Evolutionary conservation across 2,113 vertebrate species (phyloP).

Genomic region (Chionomys nivalis): DNA sequence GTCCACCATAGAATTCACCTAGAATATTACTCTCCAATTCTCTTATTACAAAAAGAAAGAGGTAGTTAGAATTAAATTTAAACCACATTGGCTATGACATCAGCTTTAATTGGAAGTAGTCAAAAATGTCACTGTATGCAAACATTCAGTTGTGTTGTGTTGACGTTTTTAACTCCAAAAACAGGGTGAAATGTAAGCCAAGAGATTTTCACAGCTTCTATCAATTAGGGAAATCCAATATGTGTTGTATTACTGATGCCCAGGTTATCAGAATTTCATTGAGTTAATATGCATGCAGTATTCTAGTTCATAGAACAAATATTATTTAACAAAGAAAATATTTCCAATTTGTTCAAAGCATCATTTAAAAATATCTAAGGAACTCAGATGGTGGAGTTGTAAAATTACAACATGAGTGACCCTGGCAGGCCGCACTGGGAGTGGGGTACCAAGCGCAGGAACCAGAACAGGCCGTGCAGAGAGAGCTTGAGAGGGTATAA

Average conservation of each 20-base stretch:
- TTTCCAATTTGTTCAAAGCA: background rate
- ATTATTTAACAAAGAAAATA: slow-evolving; percentile 3
- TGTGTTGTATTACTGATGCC: background rate
- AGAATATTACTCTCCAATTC: background rate
- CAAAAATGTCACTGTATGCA: background rate
- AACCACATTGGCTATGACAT: background rate
- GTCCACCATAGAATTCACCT: background rate
- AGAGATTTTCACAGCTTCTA: background rate
- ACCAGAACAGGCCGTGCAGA: too few relatives aligned
- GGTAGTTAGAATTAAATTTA: background rate
- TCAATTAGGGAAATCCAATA: background rate
- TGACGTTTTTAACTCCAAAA: background rate
- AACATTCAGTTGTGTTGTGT: background rate
- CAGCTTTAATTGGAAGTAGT: background rate
- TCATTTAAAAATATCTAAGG: background rate
- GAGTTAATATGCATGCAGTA: background rate
- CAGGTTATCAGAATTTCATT: background rate
- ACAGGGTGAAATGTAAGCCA: background rate
- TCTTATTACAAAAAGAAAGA: too few relatives aligned
- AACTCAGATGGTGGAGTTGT: background rate
- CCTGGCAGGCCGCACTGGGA: too few relatives aligned
- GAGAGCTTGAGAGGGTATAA: too few relatives aligned
- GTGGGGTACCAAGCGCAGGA: too few relatives aligned
- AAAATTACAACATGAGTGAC: too few relatives aligned
- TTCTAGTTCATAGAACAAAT: background rate